Percentiles rank a stretch among this genome's conserved stretches.
Evolutionary conservation across 2,797 vertebrate species (phyloP).

Genomic region (Telmatherina bonti): DNA sequence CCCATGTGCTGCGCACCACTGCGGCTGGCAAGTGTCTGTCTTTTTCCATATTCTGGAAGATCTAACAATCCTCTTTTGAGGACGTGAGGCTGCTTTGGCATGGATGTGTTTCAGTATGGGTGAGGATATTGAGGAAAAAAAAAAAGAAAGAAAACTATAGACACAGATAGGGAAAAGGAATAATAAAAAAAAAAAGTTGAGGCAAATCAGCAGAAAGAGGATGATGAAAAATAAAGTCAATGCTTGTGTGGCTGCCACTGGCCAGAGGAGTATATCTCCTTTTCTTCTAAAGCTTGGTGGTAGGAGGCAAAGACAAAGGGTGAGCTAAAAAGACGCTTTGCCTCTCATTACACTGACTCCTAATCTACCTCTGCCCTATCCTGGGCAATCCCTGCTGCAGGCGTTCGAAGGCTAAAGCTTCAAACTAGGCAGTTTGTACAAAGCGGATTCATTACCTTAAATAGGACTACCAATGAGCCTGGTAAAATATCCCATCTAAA

Average conservation of each 20-base stretch:
- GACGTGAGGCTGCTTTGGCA: slow-evolving; percentile 60
- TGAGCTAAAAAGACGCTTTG: slow-evolving; percentile 75
- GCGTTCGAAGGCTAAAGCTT: slow-evolving; percentile 75
- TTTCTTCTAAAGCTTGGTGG: slow-evolving; percentile 62
- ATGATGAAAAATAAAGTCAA: slow-evolving; percentile 76
- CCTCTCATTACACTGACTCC: slow-evolving; percentile 80
- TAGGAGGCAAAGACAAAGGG: slow-evolving; percentile 77
- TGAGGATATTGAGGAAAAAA: slow-evolving; percentile 21
- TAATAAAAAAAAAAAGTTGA: slow-evolving; percentile 49
- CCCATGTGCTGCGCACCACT: slow-evolving; percentile 54
- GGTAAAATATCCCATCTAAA: slow-evolving; percentile 71
- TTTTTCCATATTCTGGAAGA: slow-evolving; percentile 79
- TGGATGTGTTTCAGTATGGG: slow-evolving; percentile 49
- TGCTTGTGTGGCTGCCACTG: slow-evolving; percentile 67
- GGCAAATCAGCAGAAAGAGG: slow-evolving; percentile 60
- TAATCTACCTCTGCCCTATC: slow-evolving; percentile 82
- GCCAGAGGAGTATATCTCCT: slow-evolving; percentile 65
- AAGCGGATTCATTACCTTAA: slow-evolving; percentile 82
- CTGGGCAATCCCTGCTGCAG: slow-evolving; percentile 79
- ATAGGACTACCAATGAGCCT: slow-evolving; percentile 72
- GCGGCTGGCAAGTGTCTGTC: slow-evolving; percentile 54
- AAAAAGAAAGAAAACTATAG: slow-evolving; percentile 31
- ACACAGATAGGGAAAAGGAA: slow-evolving; percentile 39
- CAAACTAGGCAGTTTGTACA: slow-evolving; percentile 76
- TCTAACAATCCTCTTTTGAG: slow-evolving; percentile 69